Evolutionary conservation across 2,888 invertebrate species (phyloP), one percentile per base, ranked within the genome.

Genomic region (Acleris emargana): DNA sequence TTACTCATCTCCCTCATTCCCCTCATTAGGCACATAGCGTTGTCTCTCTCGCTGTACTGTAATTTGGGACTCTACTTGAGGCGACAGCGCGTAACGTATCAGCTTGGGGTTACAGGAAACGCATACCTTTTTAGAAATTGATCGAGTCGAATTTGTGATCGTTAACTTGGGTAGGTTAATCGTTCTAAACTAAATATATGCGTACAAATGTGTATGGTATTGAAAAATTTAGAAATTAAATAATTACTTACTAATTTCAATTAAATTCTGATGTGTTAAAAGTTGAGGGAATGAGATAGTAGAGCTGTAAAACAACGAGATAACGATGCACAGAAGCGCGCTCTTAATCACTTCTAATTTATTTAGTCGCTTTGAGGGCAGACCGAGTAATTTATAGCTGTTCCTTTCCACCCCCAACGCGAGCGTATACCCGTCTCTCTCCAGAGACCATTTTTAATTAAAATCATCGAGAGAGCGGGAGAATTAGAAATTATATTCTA

Each of bases 401-500:
- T 91, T 91, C 88, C 82, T 84, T 80, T 91, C 86, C 77, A 77
- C 87, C 83, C 86, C 78, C 71, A 75, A 73, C 75, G 71, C 73
- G 72, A 69, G 71, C 75, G 73, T 84, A 76, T 76, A 74, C 75
- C 81, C 83, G 74, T 91, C 91, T 82, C 86, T 91, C 91, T 84
- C 87, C 71, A 78, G 91, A 90, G 91, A 88, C 89, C 91, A 88
- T 91, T 92, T 92, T 92, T 92, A 92, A 92, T 92, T 92, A 91
- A 92, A 91, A 91, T 90, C 89, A 87, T 89, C 88, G 88, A 77
- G 89, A 91, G 91, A 67, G 71, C 64, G 64, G 64, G 64, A 89
- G 89, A 91, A 92, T 92, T 91, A 91, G 92, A 91, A 92, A 92
- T 91, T 92, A 92, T 92, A 92, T 92, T 92, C 92, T 92, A 92